A percentile compares a stretch with the other conserved stretches of the same genome.
phyloP scores from a whole-genome alignment of 2,797 vertebrate genomes.

The Gallirallus australis region DNA sequence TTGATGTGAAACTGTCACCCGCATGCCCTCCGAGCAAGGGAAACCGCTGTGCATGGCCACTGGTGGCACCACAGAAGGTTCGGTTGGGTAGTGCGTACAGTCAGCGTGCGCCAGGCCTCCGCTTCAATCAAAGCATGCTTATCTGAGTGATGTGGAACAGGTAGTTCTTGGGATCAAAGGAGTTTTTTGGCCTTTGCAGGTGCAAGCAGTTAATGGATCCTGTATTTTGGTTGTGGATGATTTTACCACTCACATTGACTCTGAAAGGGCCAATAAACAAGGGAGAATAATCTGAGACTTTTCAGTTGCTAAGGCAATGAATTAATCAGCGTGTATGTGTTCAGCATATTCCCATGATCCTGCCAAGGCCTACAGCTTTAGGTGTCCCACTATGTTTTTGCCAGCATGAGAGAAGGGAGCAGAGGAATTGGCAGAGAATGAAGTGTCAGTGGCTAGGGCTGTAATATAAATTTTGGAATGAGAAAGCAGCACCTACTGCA shows the following conservation, averaged over 20 bases:
- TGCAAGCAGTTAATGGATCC: not conserved
- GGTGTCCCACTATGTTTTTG: conserved; percentile 39
- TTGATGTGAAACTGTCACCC: not conserved
- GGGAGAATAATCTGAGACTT: conserved; percentile 27
- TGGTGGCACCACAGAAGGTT: not conserved
- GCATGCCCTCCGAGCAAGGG: not conserved
- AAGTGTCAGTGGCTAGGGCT: conserved; percentile 55
- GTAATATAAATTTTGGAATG: conserved; percentile 66
- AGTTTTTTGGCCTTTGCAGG: not conserved
- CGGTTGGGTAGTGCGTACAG: not conserved
- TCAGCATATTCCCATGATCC: conserved; percentile 25
- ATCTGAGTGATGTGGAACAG: not conserved
- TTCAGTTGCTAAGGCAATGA: conserved; percentile 59
- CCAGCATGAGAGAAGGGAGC: conserved; percentile 21
- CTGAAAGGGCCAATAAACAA: conserved; percentile 5
- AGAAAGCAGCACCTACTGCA: conserved; percentile 51
- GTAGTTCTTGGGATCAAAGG: not conserved
- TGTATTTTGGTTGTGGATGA: not conserved
- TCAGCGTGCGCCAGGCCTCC: not conserved
- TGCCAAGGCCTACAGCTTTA: conserved; percentile 42
- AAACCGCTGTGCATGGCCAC: not conserved
- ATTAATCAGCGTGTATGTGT: conserved; percentile 21
- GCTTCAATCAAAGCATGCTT: not conserved
- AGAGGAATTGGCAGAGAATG: conserved; percentile 30
- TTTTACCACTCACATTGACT: not conserved